Percentiles rank a stretch among this genome's conserved stretches.
phyloP scores from a whole-genome alignment of 2,797 vertebrate species.

The Poeciliopsis presidionis region DNA sequence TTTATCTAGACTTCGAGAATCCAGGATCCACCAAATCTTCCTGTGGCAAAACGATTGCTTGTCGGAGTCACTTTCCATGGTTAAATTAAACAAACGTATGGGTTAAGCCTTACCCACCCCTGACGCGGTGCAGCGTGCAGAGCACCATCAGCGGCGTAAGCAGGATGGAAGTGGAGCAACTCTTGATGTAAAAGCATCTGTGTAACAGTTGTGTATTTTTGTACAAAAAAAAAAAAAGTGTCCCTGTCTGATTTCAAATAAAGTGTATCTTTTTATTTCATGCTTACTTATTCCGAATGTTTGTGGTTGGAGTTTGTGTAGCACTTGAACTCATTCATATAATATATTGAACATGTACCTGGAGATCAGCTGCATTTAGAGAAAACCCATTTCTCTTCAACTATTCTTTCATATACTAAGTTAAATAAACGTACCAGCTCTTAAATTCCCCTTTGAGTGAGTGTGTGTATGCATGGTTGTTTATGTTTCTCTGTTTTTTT shows the following conservation, averaged over 20 bases:
- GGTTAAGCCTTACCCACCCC: constrained; percentile 50
- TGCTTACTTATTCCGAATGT: constrained; percentile 56
- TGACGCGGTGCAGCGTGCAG: constrained; percentile 60
- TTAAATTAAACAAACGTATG: constrained; percentile 51
- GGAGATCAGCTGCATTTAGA: not conserved
- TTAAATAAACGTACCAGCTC: not conserved
- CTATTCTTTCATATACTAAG: not conserved
- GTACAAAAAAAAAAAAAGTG: constrained; percentile 72
- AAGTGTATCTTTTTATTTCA: constrained; percentile 82
- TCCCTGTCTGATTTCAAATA: constrained; percentile 78
- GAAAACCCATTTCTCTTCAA: not conserved
- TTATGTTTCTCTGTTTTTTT: not conserved
- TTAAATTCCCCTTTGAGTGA: not conserved
- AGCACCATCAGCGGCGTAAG: constrained; percentile 55
- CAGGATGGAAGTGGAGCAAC: constrained; percentile 64
- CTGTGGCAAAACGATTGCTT: constrained; percentile 65
- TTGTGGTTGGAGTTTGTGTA: constrained; percentile 5
- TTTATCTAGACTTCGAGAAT: constrained; percentile 66
- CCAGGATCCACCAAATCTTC: constrained; percentile 64
- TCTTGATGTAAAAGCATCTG: constrained; percentile 57
- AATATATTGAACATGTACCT: not conserved
- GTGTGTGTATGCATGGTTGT: not conserved
- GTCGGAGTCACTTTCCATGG: constrained; percentile 62
- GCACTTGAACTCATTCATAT: not conserved
- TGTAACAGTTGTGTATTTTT: constrained; percentile 79